Evolutionary conservation across 1,140 invertebrate genomes (phyloP), one percentile per base, ranked within the genome.

Genomic region (Archegozetes longisetosus): DNA sequence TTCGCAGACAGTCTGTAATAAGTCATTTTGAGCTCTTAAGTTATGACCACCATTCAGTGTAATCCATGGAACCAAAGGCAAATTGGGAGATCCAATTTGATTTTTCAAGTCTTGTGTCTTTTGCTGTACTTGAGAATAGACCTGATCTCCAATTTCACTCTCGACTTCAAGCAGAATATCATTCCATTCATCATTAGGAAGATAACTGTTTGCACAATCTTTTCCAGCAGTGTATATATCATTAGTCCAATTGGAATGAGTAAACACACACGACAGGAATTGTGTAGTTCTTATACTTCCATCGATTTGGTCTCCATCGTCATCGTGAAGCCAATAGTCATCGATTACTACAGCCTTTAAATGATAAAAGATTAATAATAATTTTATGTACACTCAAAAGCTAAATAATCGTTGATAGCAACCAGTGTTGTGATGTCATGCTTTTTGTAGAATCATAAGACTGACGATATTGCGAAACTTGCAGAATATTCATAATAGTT

Each of bases 1-100:
- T 2, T 2, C n/a, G 49, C 59, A 61, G 17, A 60, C 59, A 25
- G 59, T 61, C 29, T 61, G 59, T 9, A 61, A 20, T 22, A 61
- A 24, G 60, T 61, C 58, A 17, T 61, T 32, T 22, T 14, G 13
- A 24, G 59, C 27, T 60, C 52, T 20, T 32, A 17, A 14, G 14
- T 25, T 61, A 60, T 56, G 55, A 17, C 47, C 20, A 49, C 46
- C 24, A 27, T 61, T 51, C 17, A 61, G 26, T 58, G 52, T 61
- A 46, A 61, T 25, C 28, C 46, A 61, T 2, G 59, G 59, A 55
- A 55, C 29, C 29, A 14, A 17, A 23, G 12, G 22, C n/a, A 17
- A 3, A 28, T 3, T 62, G 26, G 12, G n/a, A 23, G 14, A 1
- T 1, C 12, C 22, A 13, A 24, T 12, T 55, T 55, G 9, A 13